Conservation (phyloP, 35 echinoderm and acorn worm genomes). For the Apostichopus californicus region DNA sequence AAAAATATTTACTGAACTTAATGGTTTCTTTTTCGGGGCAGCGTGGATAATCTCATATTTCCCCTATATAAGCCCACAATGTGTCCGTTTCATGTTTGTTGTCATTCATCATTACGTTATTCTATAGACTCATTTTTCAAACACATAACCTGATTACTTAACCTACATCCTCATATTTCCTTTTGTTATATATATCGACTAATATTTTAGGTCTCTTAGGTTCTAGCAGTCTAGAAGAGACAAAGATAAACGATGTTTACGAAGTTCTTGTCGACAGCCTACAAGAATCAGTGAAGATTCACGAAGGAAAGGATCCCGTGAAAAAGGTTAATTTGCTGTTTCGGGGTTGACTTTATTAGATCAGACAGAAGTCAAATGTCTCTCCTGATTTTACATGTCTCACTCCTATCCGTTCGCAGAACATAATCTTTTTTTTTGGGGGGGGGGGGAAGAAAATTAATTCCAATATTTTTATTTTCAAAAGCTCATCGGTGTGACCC, state of each 20-base stretch:
- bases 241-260: constrained; percentile 35
- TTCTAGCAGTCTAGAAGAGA: constrained; percentile 14
- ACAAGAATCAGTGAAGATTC: not conserved
- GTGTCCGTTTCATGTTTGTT: no score
- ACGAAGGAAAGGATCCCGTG: constrained; percentile 13
- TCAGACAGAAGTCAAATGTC: not conserved
- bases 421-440: no score
- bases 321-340: constrained; percentile 8
- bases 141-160: not conserved
- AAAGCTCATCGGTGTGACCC: no score
- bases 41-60: no score
- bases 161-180: not conserved
- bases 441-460: no score
- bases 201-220: constrained; percentile 25
- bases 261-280: constrained; percentile 39
- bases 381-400: no score
- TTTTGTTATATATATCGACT: not conserved
- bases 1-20: no score
- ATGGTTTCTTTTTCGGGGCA: no score
- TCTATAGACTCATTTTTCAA: not conserved
- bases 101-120: not conserved
- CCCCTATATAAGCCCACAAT: no score
- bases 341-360: not conserved
- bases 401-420: no score
- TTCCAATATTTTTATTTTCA: no score